Conservation (phyloP, 2,888 invertebrate species). For the Tiliacea citrago region DNA sequence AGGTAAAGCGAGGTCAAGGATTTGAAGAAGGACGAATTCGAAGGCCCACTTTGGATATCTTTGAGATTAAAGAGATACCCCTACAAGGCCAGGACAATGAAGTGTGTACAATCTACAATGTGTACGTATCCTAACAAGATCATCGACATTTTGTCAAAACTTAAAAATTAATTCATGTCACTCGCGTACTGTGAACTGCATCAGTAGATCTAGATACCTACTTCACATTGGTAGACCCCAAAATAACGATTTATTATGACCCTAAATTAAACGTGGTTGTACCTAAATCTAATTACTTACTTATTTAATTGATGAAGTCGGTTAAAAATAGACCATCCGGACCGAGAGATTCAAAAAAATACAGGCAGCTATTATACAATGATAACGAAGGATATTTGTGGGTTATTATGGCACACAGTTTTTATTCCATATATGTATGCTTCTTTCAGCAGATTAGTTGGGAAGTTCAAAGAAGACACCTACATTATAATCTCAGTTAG, state of each 20-base stretch:
- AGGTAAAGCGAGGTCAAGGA: conserved; percentile 57
- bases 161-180: conserved; percentile 7
- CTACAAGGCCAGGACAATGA: neutral
- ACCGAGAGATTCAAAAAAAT: neutral
- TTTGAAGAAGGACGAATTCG: conserved; percentile 49
- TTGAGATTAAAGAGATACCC: neutral
- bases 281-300: neutral
- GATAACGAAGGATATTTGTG: neutral
- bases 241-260: neutral
- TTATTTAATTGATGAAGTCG: no score
- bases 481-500: neutral
- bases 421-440: neutral
- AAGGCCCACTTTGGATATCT: neutral
- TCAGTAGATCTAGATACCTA: no score
- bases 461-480: neutral
- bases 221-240: neutral
- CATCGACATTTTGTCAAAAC: neutral
- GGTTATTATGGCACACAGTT: neutral
- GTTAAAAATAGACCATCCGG: neutral
- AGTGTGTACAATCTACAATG: neutral
- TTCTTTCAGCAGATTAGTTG: neutral
- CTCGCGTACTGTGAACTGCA: neutral
- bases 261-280: neutral
- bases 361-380: neutral
- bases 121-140: neutral